Evolutionary conservation across 1,140 invertebrate species (phyloP), one percentile per base, ranked within the genome.

Genomic region (Aphelinus certus): DNA sequence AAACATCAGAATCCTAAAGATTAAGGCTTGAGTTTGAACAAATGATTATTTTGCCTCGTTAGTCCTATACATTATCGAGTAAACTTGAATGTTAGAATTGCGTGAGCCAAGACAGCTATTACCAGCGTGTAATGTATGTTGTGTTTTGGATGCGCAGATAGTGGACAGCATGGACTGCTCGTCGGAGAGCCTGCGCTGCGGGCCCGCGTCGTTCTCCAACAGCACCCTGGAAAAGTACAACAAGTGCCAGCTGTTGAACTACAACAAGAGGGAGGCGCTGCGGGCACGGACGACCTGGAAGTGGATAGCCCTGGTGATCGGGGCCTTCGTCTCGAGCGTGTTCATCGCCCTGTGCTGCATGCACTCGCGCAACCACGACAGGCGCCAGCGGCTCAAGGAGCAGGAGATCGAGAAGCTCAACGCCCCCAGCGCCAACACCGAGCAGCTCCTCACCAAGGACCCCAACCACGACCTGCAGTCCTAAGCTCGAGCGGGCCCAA

Each of bases 231-330:
- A 67, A 7, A 56, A 79, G 9, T 80, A 79, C 76, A 47, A 80
- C 0, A 65, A 76, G 10, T 88, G 86, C 72, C 56, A 71, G 5
- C 64, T 75, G 3, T 78, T 81, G 1, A 73, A 83, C 1, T 77
- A 81, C 47, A 57, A 76, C 1, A 78, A 78, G 3, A 76, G 75
- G 0, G 76, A 83, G 62, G 79, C 77, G 0, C 78, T 79, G 9
- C 85, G 83, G 63, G 81, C 83, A 0, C 78, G 83, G 1, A 77
- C 78, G 2, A 83, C 76, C 1, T 87, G 85, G 87, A 87, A 86
- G 48, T 47, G 84, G n/a, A 78, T 87, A 0, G 81, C 78, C 4
- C 82, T 80, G 1, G 82, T 82, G 71, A 68, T 87, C n/a, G 70
- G 60, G 0, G 79, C 46, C 0, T 83, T 85, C 6, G 77, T 83